Evolutionary conservation across 2,113 vertebrate genomes (phyloP), one percentile per base, ranked within the genome.

Genomic region (Helogale parvula): DNA sequence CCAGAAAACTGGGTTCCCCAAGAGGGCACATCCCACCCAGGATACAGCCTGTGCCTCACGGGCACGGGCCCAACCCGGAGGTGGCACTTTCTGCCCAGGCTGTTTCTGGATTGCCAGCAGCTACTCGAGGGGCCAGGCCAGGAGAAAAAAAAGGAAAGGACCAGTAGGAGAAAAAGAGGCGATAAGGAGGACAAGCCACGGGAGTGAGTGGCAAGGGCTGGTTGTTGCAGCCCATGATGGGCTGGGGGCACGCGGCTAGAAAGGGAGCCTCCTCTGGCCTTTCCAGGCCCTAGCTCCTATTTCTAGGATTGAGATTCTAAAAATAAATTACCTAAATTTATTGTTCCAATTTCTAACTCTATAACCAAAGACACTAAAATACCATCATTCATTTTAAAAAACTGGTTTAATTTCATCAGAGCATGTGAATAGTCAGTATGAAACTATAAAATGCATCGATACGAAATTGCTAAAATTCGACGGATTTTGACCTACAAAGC

Each of bases 361-460:
- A 54, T 54, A 83, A 97, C 92, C 76, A 71, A 93, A 97, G 96
- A 93, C 23, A 69, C 50, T 95, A 69, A 94, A 96, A 94, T 31
- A 60, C 33, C 76, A 95, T 94, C 81, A 41, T 72, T 95, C 84
- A 90, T 85, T 92, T 96, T 79, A 50, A 90, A 90, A 96, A 97
- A 97, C 17, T 95, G 81, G 80, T 93, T 96, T 97, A 96, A 98
- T 97, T 96, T 97, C 38, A 94, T 14, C 57, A 88, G 71, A 68
- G 77, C 77, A 82, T 60, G 71, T 52, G 92, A 94, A 90, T 76
- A 65, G 23, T 45, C 63, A 60, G 82, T 27, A 81, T 41, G 71
- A 95, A 97, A 94, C 60, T 9, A 12, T 47, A 83, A 95, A 94
- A 97, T 33, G 65, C 76, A 65, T 47, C 0, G 2, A 47, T 35